Conservation (phyloP, 2,113 vertebrate genomes). For the Stictonetta naevosa region DNA sequence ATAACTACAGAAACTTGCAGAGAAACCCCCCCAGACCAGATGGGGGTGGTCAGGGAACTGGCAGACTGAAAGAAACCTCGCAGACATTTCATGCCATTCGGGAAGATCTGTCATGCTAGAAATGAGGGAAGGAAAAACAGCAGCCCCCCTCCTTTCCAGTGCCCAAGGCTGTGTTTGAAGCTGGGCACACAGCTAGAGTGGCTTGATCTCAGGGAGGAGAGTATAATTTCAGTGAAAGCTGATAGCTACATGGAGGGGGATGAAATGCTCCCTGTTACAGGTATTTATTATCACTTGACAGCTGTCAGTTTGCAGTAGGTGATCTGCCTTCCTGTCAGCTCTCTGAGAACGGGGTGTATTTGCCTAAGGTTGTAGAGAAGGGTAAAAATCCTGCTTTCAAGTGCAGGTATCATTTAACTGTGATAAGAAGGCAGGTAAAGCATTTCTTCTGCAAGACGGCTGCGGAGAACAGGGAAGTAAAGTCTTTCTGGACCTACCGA, state of each 20-base stretch:
- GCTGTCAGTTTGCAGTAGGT: conserved; percentile 65
- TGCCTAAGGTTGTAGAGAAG: conserved; percentile 32
- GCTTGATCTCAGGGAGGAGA: conserved; percentile 21
- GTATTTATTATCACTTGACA: conserved; percentile 53
- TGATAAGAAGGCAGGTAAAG: conserved; percentile 44
- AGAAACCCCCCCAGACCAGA: not conserved
- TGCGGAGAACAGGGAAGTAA: conserved; percentile 29
- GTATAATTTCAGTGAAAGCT: conserved; percentile 45
- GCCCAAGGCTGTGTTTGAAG: conserved; percentile 23
- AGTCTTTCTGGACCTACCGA: conserved; percentile 16
- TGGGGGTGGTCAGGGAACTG: not conserved
- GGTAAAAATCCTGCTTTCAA: conserved; percentile 57
- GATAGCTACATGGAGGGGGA: conserved; percentile 2
- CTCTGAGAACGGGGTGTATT: conserved; percentile 60
- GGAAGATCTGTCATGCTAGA: not conserved
- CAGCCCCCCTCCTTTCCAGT: not conserved
- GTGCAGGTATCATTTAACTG: conserved; percentile 28
- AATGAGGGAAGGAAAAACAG: not conserved
- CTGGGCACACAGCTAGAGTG: not conserved
- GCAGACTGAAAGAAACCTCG: not conserved
- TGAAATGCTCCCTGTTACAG: conserved; percentile 24
- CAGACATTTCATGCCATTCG: not conserved
- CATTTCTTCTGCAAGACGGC: conserved; percentile 7
- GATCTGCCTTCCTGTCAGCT: conserved; percentile 58
- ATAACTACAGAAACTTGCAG: not conserved